Conservation (phyloP, 2,113 vertebrate genomes). For the Trochalopteron elliotii region DNA sequence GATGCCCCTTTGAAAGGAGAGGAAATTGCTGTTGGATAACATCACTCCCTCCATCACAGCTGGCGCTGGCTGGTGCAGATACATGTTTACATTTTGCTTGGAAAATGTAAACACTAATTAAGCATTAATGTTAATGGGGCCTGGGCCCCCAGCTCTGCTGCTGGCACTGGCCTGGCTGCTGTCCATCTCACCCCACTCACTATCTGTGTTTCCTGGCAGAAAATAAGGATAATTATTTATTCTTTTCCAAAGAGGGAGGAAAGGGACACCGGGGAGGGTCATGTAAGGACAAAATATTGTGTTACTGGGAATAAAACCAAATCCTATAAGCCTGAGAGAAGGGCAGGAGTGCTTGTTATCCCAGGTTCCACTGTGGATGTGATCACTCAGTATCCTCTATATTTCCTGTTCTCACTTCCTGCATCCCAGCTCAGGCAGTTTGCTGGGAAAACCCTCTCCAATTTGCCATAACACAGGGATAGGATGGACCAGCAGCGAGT, state of each 20-base stretch:
- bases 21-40: slow-evolving; percentile 54
- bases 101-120: slow-evolving; percentile 64
- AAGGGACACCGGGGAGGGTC: neutral
- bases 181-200: slow-evolving; percentile 29
- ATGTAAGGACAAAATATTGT: slow-evolving; percentile 15
- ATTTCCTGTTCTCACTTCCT: neutral
- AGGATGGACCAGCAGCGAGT: neutral
- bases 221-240: slow-evolving; percentile 26
- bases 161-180: slow-evolving; percentile 45
- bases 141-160: neutral
- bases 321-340: neutral
- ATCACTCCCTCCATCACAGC: neutral
- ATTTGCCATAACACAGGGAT: rapidly evolving
- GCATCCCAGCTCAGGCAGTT: neutral
- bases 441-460: neutral
- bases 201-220: slow-evolving; percentile 47
- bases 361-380: neutral
- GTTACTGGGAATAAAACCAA: neutral
- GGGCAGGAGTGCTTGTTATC: neutral
- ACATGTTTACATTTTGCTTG: slow-evolving; percentile 16
- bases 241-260: slow-evolving; percentile 21
- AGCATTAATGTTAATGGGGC: slow-evolving; percentile 47
- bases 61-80: slow-evolving; percentile 30
- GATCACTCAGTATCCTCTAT: neutral
- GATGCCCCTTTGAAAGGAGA: slow-evolving; percentile 28